phyloP scores from a whole-genome alignment of 2,113 vertebrate species.

The Hypocryptadius cinnamomeus region DNA sequence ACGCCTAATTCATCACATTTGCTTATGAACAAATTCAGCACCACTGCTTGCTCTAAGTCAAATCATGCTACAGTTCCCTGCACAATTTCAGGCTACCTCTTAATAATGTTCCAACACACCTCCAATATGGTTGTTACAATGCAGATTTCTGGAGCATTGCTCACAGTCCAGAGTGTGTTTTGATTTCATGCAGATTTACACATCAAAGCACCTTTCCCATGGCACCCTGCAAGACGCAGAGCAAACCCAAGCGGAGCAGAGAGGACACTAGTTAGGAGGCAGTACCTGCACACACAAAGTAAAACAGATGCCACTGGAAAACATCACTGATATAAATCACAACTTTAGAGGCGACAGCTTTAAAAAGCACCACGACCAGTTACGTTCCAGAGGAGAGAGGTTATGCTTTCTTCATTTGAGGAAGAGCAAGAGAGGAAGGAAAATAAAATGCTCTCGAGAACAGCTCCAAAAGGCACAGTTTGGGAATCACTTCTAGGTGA shows the following conservation, averaged over 20 bases:
- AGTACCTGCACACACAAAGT: neutral
- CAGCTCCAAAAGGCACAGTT: neutral
- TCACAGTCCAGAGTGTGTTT: neutral
- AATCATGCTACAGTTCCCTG: neutral
- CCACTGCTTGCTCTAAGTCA: neutral
- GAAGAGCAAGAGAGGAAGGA: neutral
- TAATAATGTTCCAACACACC: neutral
- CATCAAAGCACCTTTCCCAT: neutral
- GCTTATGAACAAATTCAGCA: neutral
- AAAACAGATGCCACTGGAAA: neutral
- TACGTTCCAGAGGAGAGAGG: neutral
- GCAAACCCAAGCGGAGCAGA: neutral
- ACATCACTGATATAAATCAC: neutral
- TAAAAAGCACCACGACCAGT: neutral
- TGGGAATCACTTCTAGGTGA: neutral
- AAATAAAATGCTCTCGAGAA: neutral
- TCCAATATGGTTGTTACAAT: neutral
- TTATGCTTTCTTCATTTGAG: neutral
- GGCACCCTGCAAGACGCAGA: neutral
- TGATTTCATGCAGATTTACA: neutral
- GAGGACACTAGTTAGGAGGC: neutral
- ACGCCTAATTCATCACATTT: neutral
- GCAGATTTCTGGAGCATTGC: neutral
- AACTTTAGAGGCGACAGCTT: neutral
- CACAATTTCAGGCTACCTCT: neutral